phyloP scores from a whole-genome alignment of 2,888 invertebrate species.

The Iphiclides podalirius region DNA sequence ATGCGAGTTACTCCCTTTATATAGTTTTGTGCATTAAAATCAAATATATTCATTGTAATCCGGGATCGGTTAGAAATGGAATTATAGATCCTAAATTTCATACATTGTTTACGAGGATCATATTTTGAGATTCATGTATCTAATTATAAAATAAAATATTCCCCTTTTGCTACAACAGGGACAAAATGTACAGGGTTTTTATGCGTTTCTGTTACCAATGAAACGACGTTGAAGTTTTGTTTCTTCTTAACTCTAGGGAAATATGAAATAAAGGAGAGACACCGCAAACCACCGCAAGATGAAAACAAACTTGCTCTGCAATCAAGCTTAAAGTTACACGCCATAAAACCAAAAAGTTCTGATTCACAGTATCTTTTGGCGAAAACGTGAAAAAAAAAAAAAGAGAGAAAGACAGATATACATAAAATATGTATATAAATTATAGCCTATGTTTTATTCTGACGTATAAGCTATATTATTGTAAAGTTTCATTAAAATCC shows the following conservation, averaged over 20 bases:
- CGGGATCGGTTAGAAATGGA: not conserved
- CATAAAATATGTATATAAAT: too few species aligned
- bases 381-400: too few species aligned
- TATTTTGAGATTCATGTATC: not conserved
- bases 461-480: too few species aligned
- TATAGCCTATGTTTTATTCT: too few species aligned
- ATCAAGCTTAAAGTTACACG: slow-evolving; percentile 15
- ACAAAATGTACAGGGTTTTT: slow-evolving; percentile 6
- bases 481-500: too few species aligned
- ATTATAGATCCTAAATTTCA: not conserved
- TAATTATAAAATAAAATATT: too few species aligned
- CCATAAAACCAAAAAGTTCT: slow-evolving; percentile 13
- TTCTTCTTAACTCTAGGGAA: slow-evolving; percentile 21
- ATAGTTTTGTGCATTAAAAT: not conserved
- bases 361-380: not conserved
- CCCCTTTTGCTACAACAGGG: too few species aligned
- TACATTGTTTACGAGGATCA: not conserved
- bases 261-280: slow-evolving; percentile 21
- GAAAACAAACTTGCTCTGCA: slow-evolving; percentile 17
- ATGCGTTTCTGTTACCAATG: slow-evolving; percentile 7
- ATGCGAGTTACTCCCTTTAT: too few species aligned
- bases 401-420: too few species aligned
- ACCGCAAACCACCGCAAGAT: slow-evolving; percentile 19
- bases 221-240: slow-evolving; percentile 18
- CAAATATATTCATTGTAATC: not conserved